A percentile compares a stretch with the other conserved stretches of the same genome.
phyloP scores from a whole-genome alignment of 2,797 vertebrate genomes.

The Onychomys torridus region DNA sequence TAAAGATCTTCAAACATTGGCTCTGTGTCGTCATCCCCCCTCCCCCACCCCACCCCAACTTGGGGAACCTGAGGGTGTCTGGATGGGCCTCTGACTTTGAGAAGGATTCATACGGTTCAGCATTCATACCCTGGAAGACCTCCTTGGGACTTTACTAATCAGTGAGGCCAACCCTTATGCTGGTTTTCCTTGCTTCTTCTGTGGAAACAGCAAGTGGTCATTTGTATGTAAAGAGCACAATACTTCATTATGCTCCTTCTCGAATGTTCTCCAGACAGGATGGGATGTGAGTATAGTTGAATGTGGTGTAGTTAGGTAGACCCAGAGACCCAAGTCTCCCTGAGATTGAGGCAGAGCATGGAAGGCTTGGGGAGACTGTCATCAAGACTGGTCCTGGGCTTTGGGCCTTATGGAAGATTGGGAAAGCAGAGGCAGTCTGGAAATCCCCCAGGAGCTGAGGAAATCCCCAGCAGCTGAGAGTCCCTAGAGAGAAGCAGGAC shows the following conservation, averaged over 20 bases:
- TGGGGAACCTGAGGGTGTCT: background rate
- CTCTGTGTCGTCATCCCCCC: background rate
- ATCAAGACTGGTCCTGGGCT: slow-evolving; percentile 51
- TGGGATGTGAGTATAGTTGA: slow-evolving; percentile 32
- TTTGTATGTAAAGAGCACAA: slow-evolving; percentile 71
- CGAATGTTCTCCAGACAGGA: slow-evolving; percentile 41
- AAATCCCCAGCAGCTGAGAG: slow-evolving; percentile 64
- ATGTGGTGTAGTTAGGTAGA: background rate
- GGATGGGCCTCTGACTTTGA: slow-evolving; percentile 3
- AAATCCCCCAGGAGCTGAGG: slow-evolving; percentile 71
- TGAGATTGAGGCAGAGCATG: slow-evolving; percentile 18
- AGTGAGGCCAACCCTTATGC: slow-evolving; percentile 56
- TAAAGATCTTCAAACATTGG: slow-evolving; percentile 44
- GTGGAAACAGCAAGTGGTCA: slow-evolving; percentile 63
- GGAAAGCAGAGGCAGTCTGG: slow-evolving; percentile 68
- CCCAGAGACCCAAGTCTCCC: slow-evolving; percentile 31
- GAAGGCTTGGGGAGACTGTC: slow-evolving; percentile 41
- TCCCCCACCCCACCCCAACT: background rate
- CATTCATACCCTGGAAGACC: slow-evolving; percentile 7
- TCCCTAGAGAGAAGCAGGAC: slow-evolving; percentile 15
- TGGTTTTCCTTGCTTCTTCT: slow-evolving; percentile 57
- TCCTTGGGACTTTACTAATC: slow-evolving; percentile 45
- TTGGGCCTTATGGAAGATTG: slow-evolving; percentile 27
- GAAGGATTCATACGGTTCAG: slow-evolving; percentile 16
- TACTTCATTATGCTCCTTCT: slow-evolving; percentile 65